Percentiles rank a stretch among this genome's conserved stretches.
Conservation (phyloP, 2,797 vertebrate genomes). For the Echiichthys vipera region DNA sequence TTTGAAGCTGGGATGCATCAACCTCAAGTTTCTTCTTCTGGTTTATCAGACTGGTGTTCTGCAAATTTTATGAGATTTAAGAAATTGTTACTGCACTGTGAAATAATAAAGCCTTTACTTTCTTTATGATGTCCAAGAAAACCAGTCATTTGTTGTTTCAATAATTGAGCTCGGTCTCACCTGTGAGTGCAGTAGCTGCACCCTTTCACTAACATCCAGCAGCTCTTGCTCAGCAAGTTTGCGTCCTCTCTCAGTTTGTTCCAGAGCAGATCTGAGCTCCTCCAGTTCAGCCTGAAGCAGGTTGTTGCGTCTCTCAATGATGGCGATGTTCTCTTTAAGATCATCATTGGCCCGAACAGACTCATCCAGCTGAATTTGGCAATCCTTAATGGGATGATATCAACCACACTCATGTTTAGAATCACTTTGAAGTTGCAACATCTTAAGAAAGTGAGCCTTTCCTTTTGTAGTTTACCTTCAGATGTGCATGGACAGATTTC, state of each 20-base stretch:
- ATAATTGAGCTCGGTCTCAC: conserved; percentile 56
- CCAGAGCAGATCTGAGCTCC: conserved; percentile 75
- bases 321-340: conserved; percentile 90
- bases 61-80: background rate
- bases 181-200: conserved; percentile 89
- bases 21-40: conserved; percentile 91
- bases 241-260: conserved; percentile 87
- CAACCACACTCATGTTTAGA: background rate
- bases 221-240: conserved; percentile 90
- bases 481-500: conserved; percentile 82
- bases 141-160: background rate
- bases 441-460: background rate
- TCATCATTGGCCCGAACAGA: conserved; percentile 85
- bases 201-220: conserved; percentile 89
- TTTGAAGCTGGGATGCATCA: conserved; percentile 87
- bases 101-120: background rate
- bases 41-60: conserved; percentile 91
- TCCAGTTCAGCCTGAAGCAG: conserved; percentile 90
- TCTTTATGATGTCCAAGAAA: background rate
- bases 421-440: background rate
- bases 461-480: conserved; percentile 82
- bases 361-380: conserved; percentile 90
- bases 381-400: conserved; percentile 77
- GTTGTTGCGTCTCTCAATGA: conserved; percentile 90
- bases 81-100: background rate